Conservation (phyloP, 2,113 vertebrate species). For the Puntigrus tetrazona region DNA sequence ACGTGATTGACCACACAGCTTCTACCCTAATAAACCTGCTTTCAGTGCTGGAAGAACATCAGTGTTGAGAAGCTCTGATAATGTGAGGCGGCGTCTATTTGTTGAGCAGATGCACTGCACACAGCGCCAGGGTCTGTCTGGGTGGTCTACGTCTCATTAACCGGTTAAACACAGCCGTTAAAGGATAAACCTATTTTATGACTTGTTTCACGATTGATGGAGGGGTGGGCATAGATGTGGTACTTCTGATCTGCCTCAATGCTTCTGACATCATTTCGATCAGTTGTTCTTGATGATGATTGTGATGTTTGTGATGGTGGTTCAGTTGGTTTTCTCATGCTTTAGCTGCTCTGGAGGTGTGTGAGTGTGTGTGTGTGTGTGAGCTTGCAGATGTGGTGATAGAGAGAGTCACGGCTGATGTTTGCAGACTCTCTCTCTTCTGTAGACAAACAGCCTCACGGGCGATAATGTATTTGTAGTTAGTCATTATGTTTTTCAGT, state of each 20-base stretch:
- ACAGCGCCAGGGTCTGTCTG: slow-evolving; percentile 18
- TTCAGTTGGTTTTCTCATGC: background rate
- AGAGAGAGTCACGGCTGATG: background rate
- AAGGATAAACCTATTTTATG: background rate
- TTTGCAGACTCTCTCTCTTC: slow-evolving; percentile 17
- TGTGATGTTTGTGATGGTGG: too few species aligned
- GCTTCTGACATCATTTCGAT: too few species aligned
- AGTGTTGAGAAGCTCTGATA: background rate
- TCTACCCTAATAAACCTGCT: background rate
- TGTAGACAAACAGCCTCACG: slow-evolving; percentile 24
- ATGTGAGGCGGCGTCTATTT: background rate
- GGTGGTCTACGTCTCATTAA: slow-evolving; percentile 48
- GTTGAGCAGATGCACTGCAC: slow-evolving; percentile 24
- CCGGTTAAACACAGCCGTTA: background rate
- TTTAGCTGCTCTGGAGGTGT: background rate
- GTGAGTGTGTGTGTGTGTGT: slow-evolving; percentile 11
- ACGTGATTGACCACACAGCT: background rate
- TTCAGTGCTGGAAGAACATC: background rate
- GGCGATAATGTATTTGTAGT: slow-evolving; percentile 33
- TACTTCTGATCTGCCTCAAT: too few species aligned
- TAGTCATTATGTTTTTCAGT: slow-evolving; percentile 34
- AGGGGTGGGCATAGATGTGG: too few species aligned
- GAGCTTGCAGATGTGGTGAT: background rate
- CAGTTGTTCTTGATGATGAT: too few species aligned
- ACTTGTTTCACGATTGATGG: background rate